Evolutionary conservation across 2,797 vertebrate species (phyloP), one percentile per base, ranked within the genome.

Genomic region (Liasis olivaceus): DNA sequence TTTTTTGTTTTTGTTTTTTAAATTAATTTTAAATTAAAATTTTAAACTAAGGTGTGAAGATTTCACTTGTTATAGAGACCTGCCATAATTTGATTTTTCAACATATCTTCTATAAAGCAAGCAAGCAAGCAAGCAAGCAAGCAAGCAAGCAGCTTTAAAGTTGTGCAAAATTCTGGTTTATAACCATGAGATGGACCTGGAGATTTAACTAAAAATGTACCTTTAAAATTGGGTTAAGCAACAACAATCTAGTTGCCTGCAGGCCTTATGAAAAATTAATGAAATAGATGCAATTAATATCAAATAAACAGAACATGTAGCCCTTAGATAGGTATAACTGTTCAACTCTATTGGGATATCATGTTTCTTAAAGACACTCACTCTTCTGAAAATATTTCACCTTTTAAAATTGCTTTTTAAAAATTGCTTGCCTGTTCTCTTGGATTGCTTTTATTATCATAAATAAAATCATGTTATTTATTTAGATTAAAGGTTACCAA

Each of bases 51-150:
- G 2, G 90, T 92, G 91, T 88, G 91, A 95, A 93, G 0, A 91
- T 95, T 95, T 95, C 88, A 91, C 77, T 93, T 95, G 93, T 95
- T 96, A 96, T 93, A 94, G 89, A 95, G n/a, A 93, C 91, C 94
- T 90, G 90, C 95, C 81, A 94, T 94, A 96, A 97, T 94, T 97
- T 98, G 97, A 97, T 97, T 98, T 98, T 97, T 98, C 95, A 97
- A 95, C 96, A 98, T 97, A 97, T 98, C 98, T 98, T 98, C 98
- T 98, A 97, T 97, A 96, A 98, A 98, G 92, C 94, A 64, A 93
- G 95, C 96, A 95, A 97, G 92, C 96, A 95, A 97, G 92, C 81
- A 96, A 97, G 92, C 85, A 96, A 93, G 95, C 96, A 95, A 97
- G 92, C 96, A 95, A 97, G 92, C 81, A 96, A 97, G 92, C 85